Percentiles rank a stretch among this genome's conserved stretches.
Evolutionary conservation across 2,113 vertebrate species (phyloP).

Genomic region (Kryptolebias marmoratus): DNA sequence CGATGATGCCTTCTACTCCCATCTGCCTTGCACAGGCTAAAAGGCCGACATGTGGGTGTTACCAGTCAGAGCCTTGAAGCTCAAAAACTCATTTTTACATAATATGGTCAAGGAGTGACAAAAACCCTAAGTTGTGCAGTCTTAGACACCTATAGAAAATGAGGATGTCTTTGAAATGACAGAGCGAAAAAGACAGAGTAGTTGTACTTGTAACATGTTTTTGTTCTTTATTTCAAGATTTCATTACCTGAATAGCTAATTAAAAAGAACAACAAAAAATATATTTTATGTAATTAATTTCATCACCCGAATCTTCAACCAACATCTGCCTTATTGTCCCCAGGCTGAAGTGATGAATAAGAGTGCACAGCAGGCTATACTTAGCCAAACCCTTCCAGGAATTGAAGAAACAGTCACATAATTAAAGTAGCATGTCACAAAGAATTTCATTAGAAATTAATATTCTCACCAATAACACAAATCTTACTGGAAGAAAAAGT

Average conservation of each 20-base stretch:
- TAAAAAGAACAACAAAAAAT: not conserved
- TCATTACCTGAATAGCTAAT: not conserved
- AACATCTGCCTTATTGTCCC: conserved; percentile 17
- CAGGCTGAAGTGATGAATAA: conserved; percentile 17
- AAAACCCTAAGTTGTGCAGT: not conserved
- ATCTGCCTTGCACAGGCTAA: conserved; percentile 37
- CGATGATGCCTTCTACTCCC: conserved; percentile 24
- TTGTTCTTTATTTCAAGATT: not conserved
- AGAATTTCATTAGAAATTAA: conserved; percentile 7
- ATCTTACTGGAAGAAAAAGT: not conserved
- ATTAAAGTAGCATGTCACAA: conserved; percentile 7
- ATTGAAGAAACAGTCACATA: not conserved
- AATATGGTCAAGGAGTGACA: not conserved
- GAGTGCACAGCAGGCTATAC: not conserved
- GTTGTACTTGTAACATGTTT: not conserved
- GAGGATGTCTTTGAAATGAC: not conserved
- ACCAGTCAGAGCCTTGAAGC: conserved; percentile 35
- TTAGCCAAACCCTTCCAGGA: conserved; percentile 22
- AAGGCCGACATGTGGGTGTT: conserved; percentile 41
- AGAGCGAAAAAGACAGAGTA: not conserved
- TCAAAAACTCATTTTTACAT: conserved; percentile 21
- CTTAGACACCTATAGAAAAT: not conserved
- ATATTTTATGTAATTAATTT: not conserved
- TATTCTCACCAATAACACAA: not conserved
- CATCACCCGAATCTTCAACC: conserved; percentile 6